These are phyloP conservation scores for Pedionomus torquatus DNA, from an alignment of 2,113 vertebrate genomes.

Conservation along the genomic window DNA sequence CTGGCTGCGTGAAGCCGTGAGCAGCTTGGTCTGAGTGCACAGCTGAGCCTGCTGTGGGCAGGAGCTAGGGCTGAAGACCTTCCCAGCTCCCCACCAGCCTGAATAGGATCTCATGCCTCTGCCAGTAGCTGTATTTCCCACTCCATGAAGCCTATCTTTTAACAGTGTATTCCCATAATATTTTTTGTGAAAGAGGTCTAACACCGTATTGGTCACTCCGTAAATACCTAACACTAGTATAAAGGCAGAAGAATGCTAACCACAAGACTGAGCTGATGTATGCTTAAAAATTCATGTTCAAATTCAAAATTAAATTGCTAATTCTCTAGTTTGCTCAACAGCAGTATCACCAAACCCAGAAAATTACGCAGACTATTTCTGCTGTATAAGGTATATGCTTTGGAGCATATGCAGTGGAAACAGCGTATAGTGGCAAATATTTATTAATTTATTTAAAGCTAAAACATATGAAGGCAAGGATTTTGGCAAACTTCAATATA, in stretches of 20 bases:
- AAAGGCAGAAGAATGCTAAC: neutral
- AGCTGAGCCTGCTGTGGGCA: neutral
- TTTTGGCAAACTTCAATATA: neutral
- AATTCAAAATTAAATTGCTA: neutral
- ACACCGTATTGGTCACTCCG: neutral
- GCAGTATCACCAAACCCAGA: neutral
- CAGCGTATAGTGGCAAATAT: neutral
- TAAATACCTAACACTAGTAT: neutral
- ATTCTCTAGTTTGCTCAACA: neutral
- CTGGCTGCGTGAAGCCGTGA: neutral
- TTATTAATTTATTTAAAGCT: neutral
- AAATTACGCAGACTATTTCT: neutral
- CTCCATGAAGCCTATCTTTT: neutral
- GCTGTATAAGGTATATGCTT: neutral
- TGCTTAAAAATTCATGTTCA: neutral
- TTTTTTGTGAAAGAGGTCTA: neutral
- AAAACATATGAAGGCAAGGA: neutral
- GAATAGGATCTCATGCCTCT: neutral
- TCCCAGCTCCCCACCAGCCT: neutral
- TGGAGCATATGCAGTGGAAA: neutral
- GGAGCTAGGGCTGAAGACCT: neutral
- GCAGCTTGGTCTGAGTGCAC: neutral
- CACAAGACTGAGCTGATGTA: rapidly evolving
- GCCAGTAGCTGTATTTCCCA: neutral
- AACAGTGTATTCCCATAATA: neutral